These are phyloP conservation scores for Copidosoma floridanum DNA, from an alignment of 1,140 invertebrate species.

Conservation along the genomic window DNA sequence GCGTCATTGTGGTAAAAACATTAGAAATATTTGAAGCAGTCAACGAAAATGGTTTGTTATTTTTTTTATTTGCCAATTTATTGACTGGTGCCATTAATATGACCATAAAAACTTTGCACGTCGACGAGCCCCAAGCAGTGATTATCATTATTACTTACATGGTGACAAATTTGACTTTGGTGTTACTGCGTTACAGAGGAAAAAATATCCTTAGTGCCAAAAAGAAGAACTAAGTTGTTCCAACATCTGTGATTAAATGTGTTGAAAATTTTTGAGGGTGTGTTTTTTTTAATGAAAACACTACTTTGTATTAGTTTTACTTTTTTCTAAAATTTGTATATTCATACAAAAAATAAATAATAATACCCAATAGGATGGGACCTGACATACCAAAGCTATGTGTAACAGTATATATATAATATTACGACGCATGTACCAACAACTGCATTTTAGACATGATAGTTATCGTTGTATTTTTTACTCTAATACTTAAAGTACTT, in stretches of 20 bases:
- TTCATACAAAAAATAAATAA: conserved; percentile 25
- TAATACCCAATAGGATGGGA: conserved; percentile 4
- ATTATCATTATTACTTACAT: conserved; percentile 63
- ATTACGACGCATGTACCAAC: conserved; percentile 3
- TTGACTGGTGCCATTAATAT: conserved; percentile 79
- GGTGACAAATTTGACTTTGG: conserved; percentile 51
- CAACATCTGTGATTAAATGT: neutral
- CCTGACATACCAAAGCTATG: conserved; percentile 6
- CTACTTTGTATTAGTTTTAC: conserved; percentile 1
- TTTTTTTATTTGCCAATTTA: conserved; percentile 78
- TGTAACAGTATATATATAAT: conserved; percentile 12
- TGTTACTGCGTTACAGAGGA: conserved; percentile 41
- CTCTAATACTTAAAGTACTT: too few species aligned
- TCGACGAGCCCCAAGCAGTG: conserved; percentile 53
- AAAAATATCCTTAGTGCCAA: conserved; percentile 18
- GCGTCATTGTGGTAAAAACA: conserved; percentile 28
- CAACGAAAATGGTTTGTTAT: conserved; percentile 74
- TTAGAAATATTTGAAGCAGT: conserved; percentile 66
- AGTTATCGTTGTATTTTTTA: too few species aligned
- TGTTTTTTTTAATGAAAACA: neutral
- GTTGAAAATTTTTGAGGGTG: neutral
- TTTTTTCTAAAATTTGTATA: conserved; percentile 31
- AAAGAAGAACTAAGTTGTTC: conserved; percentile 3
- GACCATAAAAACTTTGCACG: conserved; percentile 62
- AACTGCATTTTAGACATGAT: too few species aligned